phyloP scores from a whole-genome alignment of 2,888 invertebrate species.

The Pogonocherus hispidulus region DNA sequence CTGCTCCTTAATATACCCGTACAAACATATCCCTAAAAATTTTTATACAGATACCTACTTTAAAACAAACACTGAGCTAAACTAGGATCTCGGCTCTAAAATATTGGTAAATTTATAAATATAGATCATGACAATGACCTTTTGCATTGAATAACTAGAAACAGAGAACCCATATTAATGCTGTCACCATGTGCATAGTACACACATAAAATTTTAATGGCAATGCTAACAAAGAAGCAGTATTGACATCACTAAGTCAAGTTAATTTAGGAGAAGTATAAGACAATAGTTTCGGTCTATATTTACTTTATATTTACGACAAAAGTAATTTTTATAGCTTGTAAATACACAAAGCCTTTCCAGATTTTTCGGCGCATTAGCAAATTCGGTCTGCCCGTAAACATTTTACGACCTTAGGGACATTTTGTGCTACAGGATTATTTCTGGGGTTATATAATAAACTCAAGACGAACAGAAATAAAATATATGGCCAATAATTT shows the following conservation, averaged over 20 bases:
- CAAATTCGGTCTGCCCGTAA: constrained; percentile 33
- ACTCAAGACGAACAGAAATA: not conserved
- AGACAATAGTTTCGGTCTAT: constrained; percentile 1
- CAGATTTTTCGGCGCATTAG: constrained; percentile 39
- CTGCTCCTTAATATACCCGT: too few species aligned
- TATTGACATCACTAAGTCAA: not conserved
- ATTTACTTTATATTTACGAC: constrained; percentile 31
- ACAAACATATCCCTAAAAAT: too few species aligned
- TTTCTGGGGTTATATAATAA: constrained; percentile 7
- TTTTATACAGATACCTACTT: too few species aligned
- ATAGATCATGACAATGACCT: too few species aligned
- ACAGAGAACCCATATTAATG: not conserved
- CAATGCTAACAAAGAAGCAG: not conserved
- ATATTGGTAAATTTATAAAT: too few species aligned
- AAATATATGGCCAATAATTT: not conserved
- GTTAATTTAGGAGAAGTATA: not conserved
- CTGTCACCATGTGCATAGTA: not conserved
- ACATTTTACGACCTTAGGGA: constrained; percentile 32
- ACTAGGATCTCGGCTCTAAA: too few species aligned
- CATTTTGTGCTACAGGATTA: constrained; percentile 25
- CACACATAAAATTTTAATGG: not conserved
- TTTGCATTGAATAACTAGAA: not conserved
- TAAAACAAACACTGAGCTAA: too few species aligned
- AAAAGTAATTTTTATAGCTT: constrained; percentile 29
- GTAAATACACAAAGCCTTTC: constrained; percentile 34